phyloP scores from a whole-genome alignment of 2,113 vertebrate genomes.

The Ancistrus triradiatus region DNA sequence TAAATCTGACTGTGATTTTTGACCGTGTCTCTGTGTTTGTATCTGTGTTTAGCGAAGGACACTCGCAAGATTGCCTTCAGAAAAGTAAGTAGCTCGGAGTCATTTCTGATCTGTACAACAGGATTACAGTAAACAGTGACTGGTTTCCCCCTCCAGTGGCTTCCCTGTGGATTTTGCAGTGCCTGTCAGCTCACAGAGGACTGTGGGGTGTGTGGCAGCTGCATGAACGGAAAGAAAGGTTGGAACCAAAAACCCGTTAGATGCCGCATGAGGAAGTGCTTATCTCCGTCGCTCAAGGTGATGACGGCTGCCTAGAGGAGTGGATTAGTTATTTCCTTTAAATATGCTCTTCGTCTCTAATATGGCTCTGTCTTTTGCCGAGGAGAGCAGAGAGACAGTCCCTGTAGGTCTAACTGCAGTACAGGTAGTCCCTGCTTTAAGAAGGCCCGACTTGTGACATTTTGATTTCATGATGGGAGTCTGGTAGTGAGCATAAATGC shows the following conservation, averaged over 20 bases:
- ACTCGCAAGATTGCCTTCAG: slow-evolving; percentile 63
- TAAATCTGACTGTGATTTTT: not conserved
- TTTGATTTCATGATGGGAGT: no score
- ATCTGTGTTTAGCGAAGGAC: slow-evolving; percentile 48
- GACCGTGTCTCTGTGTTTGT: slow-evolving; percentile 1
- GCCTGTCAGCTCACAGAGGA: slow-evolving; percentile 75
- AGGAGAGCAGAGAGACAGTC: no score
- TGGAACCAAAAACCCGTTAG: slow-evolving; percentile 56
- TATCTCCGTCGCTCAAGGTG: slow-evolving; percentile 69
- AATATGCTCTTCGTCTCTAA: slow-evolving; percentile 12
- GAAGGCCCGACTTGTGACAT: no score
- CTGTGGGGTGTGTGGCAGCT: slow-evolving; percentile 78
- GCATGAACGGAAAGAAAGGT: slow-evolving; percentile 59
- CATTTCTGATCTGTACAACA: no score
- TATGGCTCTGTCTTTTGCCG: no score
- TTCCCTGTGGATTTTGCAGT: slow-evolving; percentile 78
- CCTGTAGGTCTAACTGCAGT: no score
- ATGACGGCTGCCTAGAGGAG: no score
- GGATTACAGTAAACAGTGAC: not conserved
- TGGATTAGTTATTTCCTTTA: no score
- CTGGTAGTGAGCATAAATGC: no score
- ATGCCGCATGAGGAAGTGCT: slow-evolving; percentile 67
- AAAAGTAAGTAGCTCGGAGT: slow-evolving; percentile 70
- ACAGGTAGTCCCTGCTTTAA: no score
- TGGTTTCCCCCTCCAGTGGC: no score